Evolutionary conservation across 2,888 invertebrate genomes (phyloP).

Genomic region (Hermaeophaga mercurialis): DNA sequence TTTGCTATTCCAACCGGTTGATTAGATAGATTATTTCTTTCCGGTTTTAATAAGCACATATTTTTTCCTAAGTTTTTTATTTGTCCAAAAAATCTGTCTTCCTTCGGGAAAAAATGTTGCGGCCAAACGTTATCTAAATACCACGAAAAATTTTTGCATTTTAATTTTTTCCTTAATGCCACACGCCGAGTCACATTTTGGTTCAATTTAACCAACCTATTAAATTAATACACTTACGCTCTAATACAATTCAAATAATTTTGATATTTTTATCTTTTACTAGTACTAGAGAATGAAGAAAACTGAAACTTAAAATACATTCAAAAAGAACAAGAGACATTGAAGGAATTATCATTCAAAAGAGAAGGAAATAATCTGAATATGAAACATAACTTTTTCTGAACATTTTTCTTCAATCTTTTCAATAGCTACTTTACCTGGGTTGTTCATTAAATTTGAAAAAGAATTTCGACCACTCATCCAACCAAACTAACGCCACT

Average conservation of each 20-base stretch:
- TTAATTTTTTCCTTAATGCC: constrained; percentile 64
- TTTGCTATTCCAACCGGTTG: constrained; percentile 75
- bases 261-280: too few species aligned
- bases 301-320: too few species aligned
- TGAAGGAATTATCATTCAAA: too few species aligned
- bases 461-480: constrained; percentile 92
- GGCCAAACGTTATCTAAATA: constrained; percentile 95
- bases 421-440: constrained; percentile 54
- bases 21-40: constrained; percentile 64
- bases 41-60: constrained; percentile 69
- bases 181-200: constrained; percentile 70
- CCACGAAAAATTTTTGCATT: constrained; percentile 91
- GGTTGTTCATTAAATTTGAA: constrained; percentile 83
- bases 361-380: too few species aligned
- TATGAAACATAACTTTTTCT: too few species aligned
- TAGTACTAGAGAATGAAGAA: too few species aligned
- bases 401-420: too few species aligned
- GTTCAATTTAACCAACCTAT: constrained; percentile 58
- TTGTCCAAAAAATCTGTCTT: constrained; percentile 87
- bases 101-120: constrained; percentile 91
- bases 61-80: constrained; percentile 62
- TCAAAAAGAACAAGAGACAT: too few species aligned
- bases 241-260: too few species aligned
- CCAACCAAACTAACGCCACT: constrained; percentile 97
- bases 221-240: background rate